A percentile compares a stretch with the other conserved stretches of the same genome.
These are phyloP conservation scores for Drosophila quinaria DNA, from an alignment of 2,888 invertebrate genomes.

Conservation along the genomic window DNA sequence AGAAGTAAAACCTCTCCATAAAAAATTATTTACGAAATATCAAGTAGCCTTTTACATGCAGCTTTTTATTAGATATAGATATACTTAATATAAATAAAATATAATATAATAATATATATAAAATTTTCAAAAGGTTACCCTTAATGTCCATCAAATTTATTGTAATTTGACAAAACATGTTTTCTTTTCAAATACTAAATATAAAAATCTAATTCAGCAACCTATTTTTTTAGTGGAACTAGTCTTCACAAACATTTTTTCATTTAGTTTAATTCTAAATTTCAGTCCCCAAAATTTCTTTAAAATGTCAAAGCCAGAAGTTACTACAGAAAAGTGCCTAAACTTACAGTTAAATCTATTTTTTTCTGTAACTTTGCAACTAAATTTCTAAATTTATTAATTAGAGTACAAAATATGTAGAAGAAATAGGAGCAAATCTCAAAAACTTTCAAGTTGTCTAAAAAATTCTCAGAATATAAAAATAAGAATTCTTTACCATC, in stretches of 20 bases:
- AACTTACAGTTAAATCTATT: not conserved
- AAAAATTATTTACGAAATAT: too few species aligned
- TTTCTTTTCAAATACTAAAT: not conserved
- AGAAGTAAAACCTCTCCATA: not conserved
- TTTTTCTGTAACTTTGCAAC: not conserved
- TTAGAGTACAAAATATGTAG: not conserved
- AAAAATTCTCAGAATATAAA: not conserved
- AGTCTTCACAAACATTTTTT: not conserved
- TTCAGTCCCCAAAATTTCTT: not conserved
- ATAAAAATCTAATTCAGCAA: not conserved
- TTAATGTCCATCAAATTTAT: not conserved
- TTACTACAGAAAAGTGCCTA: not conserved
- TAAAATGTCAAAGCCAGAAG: not conserved
- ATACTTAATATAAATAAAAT: too few species aligned
- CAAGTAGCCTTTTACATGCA: too few species aligned
- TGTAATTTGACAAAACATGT: not conserved
- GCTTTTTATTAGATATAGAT: not conserved
- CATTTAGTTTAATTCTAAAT: too few species aligned
- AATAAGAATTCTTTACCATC: not conserved
- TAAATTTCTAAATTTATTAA: not conserved
- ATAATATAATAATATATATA: not conserved
- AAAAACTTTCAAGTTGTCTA: not conserved
- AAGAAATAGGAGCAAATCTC: not conserved
- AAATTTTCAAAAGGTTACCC: not conserved
- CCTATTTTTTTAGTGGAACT: not conserved